phyloP scores from a whole-genome alignment of 2,113 vertebrate species.

The Pelmatolapia mariae region DNA sequence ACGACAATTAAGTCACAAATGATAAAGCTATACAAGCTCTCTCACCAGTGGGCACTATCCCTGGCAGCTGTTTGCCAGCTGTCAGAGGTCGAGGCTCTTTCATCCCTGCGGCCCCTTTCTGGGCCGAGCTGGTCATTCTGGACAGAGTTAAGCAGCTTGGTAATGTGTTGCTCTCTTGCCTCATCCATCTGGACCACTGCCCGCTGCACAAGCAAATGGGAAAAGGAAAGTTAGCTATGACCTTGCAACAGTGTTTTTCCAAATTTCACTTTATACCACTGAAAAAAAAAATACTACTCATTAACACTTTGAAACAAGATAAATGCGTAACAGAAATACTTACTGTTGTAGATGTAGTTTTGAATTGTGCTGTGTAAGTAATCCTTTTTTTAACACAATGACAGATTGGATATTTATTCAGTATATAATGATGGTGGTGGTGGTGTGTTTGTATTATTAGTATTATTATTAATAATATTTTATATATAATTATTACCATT shows the following conservation, averaged over 20 bases:
- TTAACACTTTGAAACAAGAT: not conserved
- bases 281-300: not conserved
- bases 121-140: conserved; percentile 59
- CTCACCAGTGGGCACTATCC: conserved; percentile 61
- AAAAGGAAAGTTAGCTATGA: not conserved
- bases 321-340: not conserved
- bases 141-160: conserved; percentile 84
- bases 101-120: conserved; percentile 60
- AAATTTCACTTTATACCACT: not conserved
- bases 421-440: not conserved
- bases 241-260: not conserved
- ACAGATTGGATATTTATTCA: not conserved
- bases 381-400: not conserved
- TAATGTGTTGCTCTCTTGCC: conserved; percentile 88
- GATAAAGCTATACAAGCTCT: not conserved
- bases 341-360: not conserved
- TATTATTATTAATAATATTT: not conserved
- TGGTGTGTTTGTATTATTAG: not conserved
- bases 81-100: conserved; percentile 60
- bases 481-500: not conserved
- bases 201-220: conserved; percentile 67
- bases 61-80: conserved; percentile 4
- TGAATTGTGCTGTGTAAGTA: not conserved
- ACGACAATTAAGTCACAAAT: not conserved
- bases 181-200: conserved; percentile 95